Evolutionary conservation across 2,888 invertebrate species (phyloP), one percentile per base, ranked within the genome.

Genomic region (Xestia xanthographa): DNA sequence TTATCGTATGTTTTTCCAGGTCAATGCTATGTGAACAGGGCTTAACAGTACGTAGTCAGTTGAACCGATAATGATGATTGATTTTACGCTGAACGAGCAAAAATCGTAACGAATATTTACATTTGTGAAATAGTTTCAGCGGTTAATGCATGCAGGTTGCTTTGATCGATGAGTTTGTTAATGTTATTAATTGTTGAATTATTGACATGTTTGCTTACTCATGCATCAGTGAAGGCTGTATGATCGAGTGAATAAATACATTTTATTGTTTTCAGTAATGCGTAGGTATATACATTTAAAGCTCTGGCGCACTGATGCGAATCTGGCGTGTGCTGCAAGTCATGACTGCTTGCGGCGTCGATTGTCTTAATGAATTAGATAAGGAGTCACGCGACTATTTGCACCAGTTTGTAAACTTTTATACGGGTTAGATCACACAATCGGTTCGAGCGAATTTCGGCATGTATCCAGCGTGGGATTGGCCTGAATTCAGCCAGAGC

Each of bases 31-130:
- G 22, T 50, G 14, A 9, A 50, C 22, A 22, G 6, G 1, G 3
- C 17, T 6, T 80, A 73, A 79, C 45, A 65, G 65, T 76, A 34
- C 62, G 41, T 63, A 77, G 69, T 75, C 72, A 62, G 58, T 48
- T 60, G 26, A 63, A 77, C 66, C 56, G 63, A 75, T 87, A 83
- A 87, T 85, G 76, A 78, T 79, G 83, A 87, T 88, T 87, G 87
- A 88, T 80, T 87, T 78, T 72, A 50, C 48, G 12, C 38, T 45
- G 9, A 38, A 38, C 60, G 26, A 83, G 45, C 86, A 74, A 83
- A 71, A 83, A 53, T 29, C 63, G 0, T 34, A 12, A 66, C 12
- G 43, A 76, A 74, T 66, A 77, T 82, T 82, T 68, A 62, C 58
- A 43, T 71, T 70, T 68, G 29, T 66, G 17, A 53, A 77, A 82